Evolutionary conservation across 1,140 invertebrate species (phyloP).

Genomic region (Chelonus insularis): DNA sequence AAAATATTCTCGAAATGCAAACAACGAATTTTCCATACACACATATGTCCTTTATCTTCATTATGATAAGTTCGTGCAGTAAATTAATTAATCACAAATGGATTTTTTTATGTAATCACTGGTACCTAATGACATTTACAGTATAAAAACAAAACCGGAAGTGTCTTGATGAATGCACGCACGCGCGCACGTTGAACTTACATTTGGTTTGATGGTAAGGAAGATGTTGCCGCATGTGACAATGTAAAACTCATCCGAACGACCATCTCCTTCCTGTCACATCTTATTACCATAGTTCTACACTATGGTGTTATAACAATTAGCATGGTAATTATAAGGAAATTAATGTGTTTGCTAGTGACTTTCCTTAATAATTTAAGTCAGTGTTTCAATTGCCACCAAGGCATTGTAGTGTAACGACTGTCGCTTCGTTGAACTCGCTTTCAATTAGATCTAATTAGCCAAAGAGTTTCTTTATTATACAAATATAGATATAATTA

Average conservation of each 20-base stretch:
- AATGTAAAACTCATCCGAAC: conserved; percentile 20
- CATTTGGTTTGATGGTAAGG: neutral
- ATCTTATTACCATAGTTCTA: conserved; percentile 51
- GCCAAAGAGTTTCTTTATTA: conserved; percentile 38
- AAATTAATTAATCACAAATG: too few species aligned
- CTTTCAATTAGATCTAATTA: conserved; percentile 55
- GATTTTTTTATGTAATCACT: neutral
- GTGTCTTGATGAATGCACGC: conserved; percentile 12
- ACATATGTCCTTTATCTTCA: too few species aligned
- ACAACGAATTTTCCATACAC: too few species aligned
- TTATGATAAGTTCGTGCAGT: too few species aligned
- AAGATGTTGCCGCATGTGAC: conserved; percentile 4
- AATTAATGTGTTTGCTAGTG: conserved; percentile 38
- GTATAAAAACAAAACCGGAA: conserved; percentile 10
- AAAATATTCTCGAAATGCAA: too few species aligned
- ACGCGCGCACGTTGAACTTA: conserved; percentile 21
- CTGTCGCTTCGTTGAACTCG: conserved; percentile 33
- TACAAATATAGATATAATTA: conserved; percentile 9
- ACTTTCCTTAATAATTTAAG: neutral
- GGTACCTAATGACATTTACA: neutral
- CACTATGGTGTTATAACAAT: conserved; percentile 41
- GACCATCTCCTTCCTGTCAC: conserved; percentile 47
- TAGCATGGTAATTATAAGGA: conserved; percentile 51
- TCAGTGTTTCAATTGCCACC: conserved; percentile 25
- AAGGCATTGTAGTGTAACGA: conserved; percentile 25